Percentiles rank a stretch among this genome's conserved stretches.
These are phyloP conservation scores for Venturia canescens DNA, from an alignment of 1,140 invertebrate genomes.

Conservation along the genomic window DNA sequence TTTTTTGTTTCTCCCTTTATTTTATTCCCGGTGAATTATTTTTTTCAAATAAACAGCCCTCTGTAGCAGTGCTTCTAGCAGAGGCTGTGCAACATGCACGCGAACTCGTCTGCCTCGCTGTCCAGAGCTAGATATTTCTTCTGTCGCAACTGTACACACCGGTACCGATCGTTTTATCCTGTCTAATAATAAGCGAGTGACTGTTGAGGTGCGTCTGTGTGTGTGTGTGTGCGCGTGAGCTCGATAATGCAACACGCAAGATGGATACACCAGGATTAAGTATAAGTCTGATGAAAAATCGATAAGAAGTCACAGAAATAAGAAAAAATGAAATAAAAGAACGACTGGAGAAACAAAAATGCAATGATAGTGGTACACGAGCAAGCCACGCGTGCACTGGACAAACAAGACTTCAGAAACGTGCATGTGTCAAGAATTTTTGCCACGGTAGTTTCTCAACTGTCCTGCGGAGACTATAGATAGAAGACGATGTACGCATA, in stretches of 20 bases:
- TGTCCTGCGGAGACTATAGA: neutral
- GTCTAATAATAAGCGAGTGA: constrained; percentile 18
- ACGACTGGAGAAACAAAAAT: neutral
- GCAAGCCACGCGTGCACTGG: neutral
- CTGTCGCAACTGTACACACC: constrained; percentile 10
- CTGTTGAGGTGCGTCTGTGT: neutral
- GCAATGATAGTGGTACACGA: constrained; percentile 6
- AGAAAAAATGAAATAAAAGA: neutral
- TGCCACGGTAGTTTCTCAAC: constrained; percentile 13
- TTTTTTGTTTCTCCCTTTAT: neutral
- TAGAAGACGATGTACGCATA: neutral
- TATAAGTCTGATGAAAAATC: constrained; percentile 15
- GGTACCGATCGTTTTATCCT: constrained; percentile 34
- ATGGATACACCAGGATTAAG: too few relatives aligned
- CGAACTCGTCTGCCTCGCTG: neutral
- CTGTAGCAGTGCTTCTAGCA: neutral
- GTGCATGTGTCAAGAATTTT: constrained; percentile 32
- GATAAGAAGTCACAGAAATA: neutral
- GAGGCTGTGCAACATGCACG: neutral
- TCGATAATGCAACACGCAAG: too few relatives aligned
- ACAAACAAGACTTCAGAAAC: constrained; percentile 17
- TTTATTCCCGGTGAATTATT: too few relatives aligned
- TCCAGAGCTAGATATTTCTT: constrained; percentile 29
- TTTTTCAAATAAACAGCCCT: constrained; percentile 11
- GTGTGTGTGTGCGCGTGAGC: too few relatives aligned